phyloP scores from a whole-genome alignment of 2,113 vertebrate species.

The Campylorhamphus procurvoides region DNA sequence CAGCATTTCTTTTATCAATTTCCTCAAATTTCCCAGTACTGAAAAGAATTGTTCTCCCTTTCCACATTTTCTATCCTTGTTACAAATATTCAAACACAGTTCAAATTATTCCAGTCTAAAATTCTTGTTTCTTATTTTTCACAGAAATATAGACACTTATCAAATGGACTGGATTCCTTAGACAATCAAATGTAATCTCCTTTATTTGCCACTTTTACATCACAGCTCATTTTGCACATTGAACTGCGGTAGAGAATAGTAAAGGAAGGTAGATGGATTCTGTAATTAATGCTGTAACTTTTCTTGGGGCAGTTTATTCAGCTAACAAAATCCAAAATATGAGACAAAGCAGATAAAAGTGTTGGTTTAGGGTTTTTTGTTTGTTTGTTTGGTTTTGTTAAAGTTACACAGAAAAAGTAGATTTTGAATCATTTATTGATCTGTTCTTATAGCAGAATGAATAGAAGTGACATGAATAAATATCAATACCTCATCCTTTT shows the following conservation, averaged over 20 bases:
- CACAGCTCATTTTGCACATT: background rate
- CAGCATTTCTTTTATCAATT: background rate
- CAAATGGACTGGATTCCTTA: background rate
- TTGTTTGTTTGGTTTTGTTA: background rate
- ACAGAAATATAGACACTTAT: background rate
- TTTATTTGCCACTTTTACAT: background rate
- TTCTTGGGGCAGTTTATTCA: background rate
- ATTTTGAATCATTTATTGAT: background rate
- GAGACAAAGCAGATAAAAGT: background rate
- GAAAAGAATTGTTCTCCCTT: background rate
- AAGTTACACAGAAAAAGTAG: background rate
- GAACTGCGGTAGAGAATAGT: background rate
- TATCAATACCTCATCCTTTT: background rate
- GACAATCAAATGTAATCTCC: background rate
- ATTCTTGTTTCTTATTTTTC: background rate
- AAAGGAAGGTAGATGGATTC: background rate
- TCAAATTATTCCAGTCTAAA: background rate
- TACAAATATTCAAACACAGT: background rate
- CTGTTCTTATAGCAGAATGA: background rate
- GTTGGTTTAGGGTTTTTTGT: background rate
- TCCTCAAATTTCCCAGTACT: background rate
- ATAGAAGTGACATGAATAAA: background rate
- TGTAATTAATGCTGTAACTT: slow-evolving; percentile 11
- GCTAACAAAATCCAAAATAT: background rate
- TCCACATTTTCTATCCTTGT: background rate